Base-by-base conservation (phyloP, 2,797 vertebrate genomes). In the Peromyscus eremicus region DNA sequence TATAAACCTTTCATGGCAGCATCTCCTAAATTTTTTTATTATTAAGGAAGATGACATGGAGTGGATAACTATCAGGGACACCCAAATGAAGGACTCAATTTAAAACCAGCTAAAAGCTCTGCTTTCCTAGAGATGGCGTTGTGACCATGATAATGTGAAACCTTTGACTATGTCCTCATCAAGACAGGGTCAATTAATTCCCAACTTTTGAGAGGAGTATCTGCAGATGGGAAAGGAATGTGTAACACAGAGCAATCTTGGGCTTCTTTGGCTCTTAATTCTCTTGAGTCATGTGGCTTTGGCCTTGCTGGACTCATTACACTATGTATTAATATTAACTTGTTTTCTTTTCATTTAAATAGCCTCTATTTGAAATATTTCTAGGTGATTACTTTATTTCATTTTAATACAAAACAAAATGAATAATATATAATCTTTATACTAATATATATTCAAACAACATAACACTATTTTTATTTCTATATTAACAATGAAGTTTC, bases 371-470 rank as follows among this genome's bases (percentile, higher is more conserved):
- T 57, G 52, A 95, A 87, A 71, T 84, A 83, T 80, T 87, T 94
- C 49, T 90, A 91, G 5, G 10, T 55, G 27, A 75, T 80, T 34
- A 3, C 4, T 66, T 81, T 68, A 70, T 62, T 89, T 85, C 25
- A 92, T 82, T 94, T 91, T 55, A 49, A 66, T 66, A 8, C 14
- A 91, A 92, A 92, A 92, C 90, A 62, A 73, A 10, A 83, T 89
- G 43, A 92, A 82, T 40, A 85, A 91, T 75, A 84, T 29, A 52
- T 77, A 79, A 6, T 76, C 8, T 91, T 46, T 49, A 68, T 64
- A 82, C 14, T 29, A 49, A 76, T n/a, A 37, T 8, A 49, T 37
- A 94, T 89, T 94, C 62, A 85, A 46, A 40, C 37, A 76, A 88
- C 13, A 66, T 34, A 19, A 85, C 75, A 80, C 5, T 70, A 64